Evolutionary conservation across 1,140 invertebrate species (phyloP), one percentile per base, ranked within the genome.

Genomic region (Matsumurasca onukii): DNA sequence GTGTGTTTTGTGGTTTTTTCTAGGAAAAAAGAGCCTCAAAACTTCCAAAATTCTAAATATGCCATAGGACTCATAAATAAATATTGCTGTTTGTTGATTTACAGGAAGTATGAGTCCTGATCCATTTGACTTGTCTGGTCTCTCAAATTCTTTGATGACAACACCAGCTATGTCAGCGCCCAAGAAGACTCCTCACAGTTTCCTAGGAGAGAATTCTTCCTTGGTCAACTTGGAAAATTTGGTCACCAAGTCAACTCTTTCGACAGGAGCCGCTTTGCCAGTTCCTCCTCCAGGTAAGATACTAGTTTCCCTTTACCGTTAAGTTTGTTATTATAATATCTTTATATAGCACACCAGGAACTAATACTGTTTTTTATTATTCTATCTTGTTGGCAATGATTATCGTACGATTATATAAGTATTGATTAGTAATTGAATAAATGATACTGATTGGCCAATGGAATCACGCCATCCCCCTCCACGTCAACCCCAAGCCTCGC

Each of bases 201-300:
- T 98, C 81, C 85, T 98, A 5, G 95, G 95, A 22, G 93, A 97
- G 81, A 98, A 98, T 81, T 95, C 92, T 24, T 86, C 89, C 72
- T 85, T 98, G 69, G 95, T 98, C 49, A 98, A 98, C 86, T 84
- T 98, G 75, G 95, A 98, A 81, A 95, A 97, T 82, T 86, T 98
- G 76, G 91, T 98, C 69, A 93, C 91, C 2, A 72, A 73, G 49
- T 65, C 72, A 13, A 69, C 72, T 25, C 39, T 70, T 30, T 68
- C 73, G 29, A 63, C 73, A 55, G 25, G 57, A 22, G 73, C 72
- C 20, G 69, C 68, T 29, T 62, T 59, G 29, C 75, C 71, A 61
- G 66, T 59, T 15, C 73, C 67, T 61, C 65, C 70, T 45, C 22
- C 73, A 25, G 66, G 66, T 67, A 55, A 67, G 31, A n/a, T n/a